These are phyloP conservation scores for Octonoba sinensis DNA, from an alignment of 2,888 invertebrate species.

Conservation along the genomic window DNA sequence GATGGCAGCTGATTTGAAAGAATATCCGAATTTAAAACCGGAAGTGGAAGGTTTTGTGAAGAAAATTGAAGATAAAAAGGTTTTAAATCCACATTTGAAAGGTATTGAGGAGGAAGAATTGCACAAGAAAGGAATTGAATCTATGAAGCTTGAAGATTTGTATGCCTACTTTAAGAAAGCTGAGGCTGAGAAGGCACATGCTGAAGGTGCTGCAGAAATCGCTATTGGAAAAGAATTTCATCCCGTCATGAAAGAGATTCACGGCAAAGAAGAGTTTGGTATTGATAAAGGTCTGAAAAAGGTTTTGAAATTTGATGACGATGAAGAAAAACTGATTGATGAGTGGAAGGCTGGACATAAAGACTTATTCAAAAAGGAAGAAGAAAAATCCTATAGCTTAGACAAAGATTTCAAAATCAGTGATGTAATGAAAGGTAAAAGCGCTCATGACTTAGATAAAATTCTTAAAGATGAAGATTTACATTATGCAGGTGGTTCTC, in stretches of 20 bases:
- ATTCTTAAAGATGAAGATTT: conserved; percentile 4
- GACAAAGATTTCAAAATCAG: too few relatives aligned
- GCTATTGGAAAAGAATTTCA: background rate
- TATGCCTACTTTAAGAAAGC: background rate
- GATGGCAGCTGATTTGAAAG: conserved; percentile 16
- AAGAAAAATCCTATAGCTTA: background rate
- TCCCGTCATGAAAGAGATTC: background rate
- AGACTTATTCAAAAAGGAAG: background rate
- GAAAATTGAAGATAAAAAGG: conserved; percentile 6
- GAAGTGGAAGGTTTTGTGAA: conserved; percentile 4
- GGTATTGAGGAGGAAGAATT: conserved; percentile 4
- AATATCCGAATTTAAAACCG: conserved; percentile 2
- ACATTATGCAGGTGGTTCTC: conserved; percentile 14
- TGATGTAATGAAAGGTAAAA: background rate
- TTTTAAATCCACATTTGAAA: background rate
- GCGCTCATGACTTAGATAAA: background rate
- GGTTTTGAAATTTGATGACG: too few relatives aligned
- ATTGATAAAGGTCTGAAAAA: background rate
- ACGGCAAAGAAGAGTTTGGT: background rate
- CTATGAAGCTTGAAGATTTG: background rate
- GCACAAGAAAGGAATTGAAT: conserved; percentile 1
- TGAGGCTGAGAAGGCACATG: conserved; percentile 2
- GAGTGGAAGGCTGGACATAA: conserved; percentile 8
- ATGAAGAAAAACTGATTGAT: background rate
- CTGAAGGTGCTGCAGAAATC: background rate